Evolutionary conservation across 2,888 invertebrate species (phyloP), one percentile per base, ranked within the genome.

Genomic region (Iphiclides podalirius): DNA sequence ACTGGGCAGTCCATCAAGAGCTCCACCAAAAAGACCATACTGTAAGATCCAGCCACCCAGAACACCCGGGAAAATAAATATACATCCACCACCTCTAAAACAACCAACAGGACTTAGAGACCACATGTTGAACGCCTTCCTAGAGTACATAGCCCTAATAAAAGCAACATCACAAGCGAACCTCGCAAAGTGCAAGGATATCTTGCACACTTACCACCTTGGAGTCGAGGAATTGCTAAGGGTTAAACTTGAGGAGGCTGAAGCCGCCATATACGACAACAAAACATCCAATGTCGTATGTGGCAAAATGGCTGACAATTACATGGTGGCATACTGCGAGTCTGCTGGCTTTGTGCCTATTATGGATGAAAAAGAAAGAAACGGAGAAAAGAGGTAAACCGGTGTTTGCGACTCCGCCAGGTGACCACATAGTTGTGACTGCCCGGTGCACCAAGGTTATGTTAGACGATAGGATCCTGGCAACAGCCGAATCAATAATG

Each of bases 231-330:
- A n/a, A n/a, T n/a, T 31, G 13, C 39, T 38, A 9, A 34, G 8
- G 13, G 31, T 6, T 8, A 13, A 2, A 23, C 39, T 34, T 14
- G 46, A 39, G 39, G 17, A 46, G 13, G 33, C 39, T 1, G 34
- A n/a, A 4, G 46, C 46, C 23, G 34, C 46, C 23, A 20, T 46
- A 33, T 46, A 39, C 23, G 28, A 46, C 33, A 46, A 46, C 23
- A 13, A 31, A 1, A 46, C 39, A 13, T 33, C 34, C 7, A 16
- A 46, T 7, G 37, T 20, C 7, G 7, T 37, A 0, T n/a, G 1
- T 9, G 28, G 28, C 2, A n/a, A 6, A 2, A 13, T 1, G 1
- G n/a, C n/a, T n/a, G 15, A 20, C n/a, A n/a, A 8, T 1, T 6
- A 31, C 6, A 31, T 31, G 31, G 31, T 6, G n/a, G 11, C 31